These are phyloP conservation scores for Drosophila neotestacea DNA, from an alignment of 2,888 invertebrate genomes.

Conservation along the genomic window DNA sequence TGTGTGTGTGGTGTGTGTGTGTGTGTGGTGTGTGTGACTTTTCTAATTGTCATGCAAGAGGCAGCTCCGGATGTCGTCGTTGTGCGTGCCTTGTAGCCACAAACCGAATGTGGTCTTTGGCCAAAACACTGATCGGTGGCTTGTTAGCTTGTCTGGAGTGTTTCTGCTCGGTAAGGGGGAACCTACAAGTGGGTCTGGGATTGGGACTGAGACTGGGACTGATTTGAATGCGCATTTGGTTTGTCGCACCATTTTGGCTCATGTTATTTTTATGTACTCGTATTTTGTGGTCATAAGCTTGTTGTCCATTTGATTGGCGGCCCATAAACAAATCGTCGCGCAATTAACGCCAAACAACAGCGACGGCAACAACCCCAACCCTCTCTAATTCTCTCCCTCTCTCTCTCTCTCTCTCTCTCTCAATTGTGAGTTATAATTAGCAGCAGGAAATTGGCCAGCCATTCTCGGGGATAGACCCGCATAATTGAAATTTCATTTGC, in stretches of 20 bases:
- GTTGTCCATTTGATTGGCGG: slow-evolving; percentile 69
- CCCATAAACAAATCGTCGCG: slow-evolving; percentile 73
- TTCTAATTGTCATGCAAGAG: slow-evolving; percentile 75
- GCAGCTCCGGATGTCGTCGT: slow-evolving; percentile 71
- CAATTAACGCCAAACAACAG: slow-evolving; percentile 68
- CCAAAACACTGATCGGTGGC: slow-evolving; percentile 48
- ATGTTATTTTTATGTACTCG: slow-evolving; percentile 40
- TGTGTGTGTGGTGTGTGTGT: slow-evolving; percentile 16
- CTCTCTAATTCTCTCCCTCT: background rate
- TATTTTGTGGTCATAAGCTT: slow-evolving; percentile 39
- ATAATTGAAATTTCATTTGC: slow-evolving; percentile 60
- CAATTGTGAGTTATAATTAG: slow-evolving; percentile 57
- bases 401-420: background rate
- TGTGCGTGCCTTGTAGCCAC: slow-evolving; percentile 69
- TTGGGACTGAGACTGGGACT: slow-evolving; percentile 16
- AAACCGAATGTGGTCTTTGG: slow-evolving; percentile 52
- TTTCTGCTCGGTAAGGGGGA: slow-evolving; percentile 16
- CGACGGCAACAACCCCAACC: slow-evolving; percentile 49
- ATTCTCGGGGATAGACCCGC: slow-evolving; percentile 38
- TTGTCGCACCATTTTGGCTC: slow-evolving; percentile 55
- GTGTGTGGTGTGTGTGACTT: slow-evolving; percentile 23
- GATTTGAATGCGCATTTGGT: slow-evolving; percentile 75
- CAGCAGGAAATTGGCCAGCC: slow-evolving; percentile 67
- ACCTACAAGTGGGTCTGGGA: slow-evolving; percentile 7
- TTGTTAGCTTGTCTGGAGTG: slow-evolving; percentile 55